Percentiles rank a stretch among this genome's conserved stretches.
phyloP scores from a whole-genome alignment of 2,797 vertebrate genomes.

The Buphagus erythrorhynchus region DNA sequence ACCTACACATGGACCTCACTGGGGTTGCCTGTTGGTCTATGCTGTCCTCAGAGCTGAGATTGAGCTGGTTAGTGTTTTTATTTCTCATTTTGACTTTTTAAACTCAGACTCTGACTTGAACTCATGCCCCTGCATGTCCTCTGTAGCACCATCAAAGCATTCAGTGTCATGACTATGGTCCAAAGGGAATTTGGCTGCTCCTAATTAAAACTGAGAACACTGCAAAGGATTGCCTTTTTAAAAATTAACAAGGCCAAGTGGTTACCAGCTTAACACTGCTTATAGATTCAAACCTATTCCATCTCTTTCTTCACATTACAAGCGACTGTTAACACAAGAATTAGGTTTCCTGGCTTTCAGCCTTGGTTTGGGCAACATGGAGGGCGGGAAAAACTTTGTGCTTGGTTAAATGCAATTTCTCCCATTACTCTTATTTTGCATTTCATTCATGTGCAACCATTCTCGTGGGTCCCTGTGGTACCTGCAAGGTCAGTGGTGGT shows the following conservation, averaged over 20 bases:
- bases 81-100: neutral
- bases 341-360: neutral
- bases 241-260: neutral
- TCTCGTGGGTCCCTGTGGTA: neutral
- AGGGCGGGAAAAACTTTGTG: rapidly evolving
- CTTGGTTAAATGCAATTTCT: neutral
- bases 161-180: rapidly evolving
- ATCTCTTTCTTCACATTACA: neutral
- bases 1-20: rapidly evolving
- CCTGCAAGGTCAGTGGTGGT: constrained; percentile 63
- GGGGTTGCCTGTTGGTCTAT: neutral
- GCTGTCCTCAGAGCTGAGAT: neutral
- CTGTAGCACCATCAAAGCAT: neutral
- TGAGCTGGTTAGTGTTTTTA: neutral
- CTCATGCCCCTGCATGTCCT: neutral
- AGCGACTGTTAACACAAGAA: neutral
- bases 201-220: neutral
- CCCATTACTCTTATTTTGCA: neutral
- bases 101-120: neutral
- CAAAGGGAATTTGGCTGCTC: neutral
- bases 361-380: neutral
- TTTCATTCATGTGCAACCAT: neutral
- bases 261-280: neutral
- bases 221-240: neutral
- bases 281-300: neutral